Base-by-base conservation (phyloP, 1,140 invertebrate species). In the Trachymyrmex septentrionalis region DNA sequence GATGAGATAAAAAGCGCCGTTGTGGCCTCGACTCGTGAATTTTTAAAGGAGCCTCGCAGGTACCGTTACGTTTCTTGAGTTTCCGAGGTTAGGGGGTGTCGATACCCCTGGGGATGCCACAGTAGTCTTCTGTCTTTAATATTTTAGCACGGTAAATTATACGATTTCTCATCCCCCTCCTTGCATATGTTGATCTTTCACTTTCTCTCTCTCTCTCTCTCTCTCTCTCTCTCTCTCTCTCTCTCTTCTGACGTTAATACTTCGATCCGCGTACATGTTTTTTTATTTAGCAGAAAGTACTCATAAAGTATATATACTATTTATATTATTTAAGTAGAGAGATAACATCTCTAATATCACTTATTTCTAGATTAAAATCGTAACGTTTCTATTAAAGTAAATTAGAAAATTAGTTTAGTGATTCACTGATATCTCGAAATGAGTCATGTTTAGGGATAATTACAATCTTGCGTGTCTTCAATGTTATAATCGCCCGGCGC, bases 81-180 rank as follows among this genome's bases (percentile, higher is more conserved):
- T 93, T 86, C 85, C 91, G 86, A 73, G 92, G 91, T 93, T 92
- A 92, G 91, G 88, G 93, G 92, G 94, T 94, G 94, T 95, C 92
- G 90, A 92, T 90, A 91, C 93, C 89, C 90, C 92, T 53, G 85
- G 93, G 92, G 93, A 92, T 66, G 84, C 69, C 85, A 61, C 72
- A 77, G 66, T 69, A 90, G 88, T 92, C 94, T 94, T 93, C 91
- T 91, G 27, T 57, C 88, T 90, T 94, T 84, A 94, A 95, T 95
- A 94, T 94, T 95, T 95, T 91, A 95, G 86, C 86, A 90, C 86
- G 87, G 92, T 94, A 94, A 94, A 94, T 94, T 94, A 93, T 93
- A 92, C 86, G 92, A 92, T 91, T 84, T 21, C 66, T 48, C 38
- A 69, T 48, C 38, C 72, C 7, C 34, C n/a, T 75, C 86, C 48